Conservation (phyloP, 2,888 invertebrate genomes). For the Galerucella pusilla region DNA sequence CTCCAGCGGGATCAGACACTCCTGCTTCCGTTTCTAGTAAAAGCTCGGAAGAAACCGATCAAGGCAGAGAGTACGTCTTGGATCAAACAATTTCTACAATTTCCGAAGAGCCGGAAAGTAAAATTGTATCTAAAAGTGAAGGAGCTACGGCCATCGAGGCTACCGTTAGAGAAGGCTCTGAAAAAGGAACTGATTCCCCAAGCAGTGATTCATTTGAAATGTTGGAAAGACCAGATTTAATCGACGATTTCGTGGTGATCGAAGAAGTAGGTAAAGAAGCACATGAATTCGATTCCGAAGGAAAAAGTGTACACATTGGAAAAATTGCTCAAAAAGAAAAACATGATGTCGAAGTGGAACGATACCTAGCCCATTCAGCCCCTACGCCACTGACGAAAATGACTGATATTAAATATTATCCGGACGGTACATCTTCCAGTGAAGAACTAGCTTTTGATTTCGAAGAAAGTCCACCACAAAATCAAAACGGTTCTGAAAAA, state of each 20-base stretch:
- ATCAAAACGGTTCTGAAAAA: constrained; percentile 57
- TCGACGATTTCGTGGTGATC: constrained; percentile 88
- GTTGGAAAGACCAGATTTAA: constrained; percentile 86
- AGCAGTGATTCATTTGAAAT: constrained; percentile 89
- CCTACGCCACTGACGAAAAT: constrained; percentile 70
- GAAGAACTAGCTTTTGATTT: constrained; percentile 76
- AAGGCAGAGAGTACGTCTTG: constrained; percentile 73
- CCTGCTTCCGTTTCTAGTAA: constrained; percentile 72
- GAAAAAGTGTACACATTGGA: constrained; percentile 80
- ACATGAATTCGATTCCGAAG: constrained; percentile 83
- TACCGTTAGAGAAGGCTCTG: constrained; percentile 66
- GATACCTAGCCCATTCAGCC: constrained; percentile 76
- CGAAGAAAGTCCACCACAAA: constrained; percentile 73
- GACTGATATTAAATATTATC: constrained; percentile 66
- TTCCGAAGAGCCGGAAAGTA: constrained; percentile 69
- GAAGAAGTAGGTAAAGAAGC: constrained; percentile 91
- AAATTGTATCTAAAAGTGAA: constrained; percentile 65
- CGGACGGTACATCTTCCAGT: constrained; percentile 68
- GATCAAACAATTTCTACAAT: constrained; percentile 70
- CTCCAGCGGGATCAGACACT: constrained; percentile 62
- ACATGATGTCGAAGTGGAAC: constrained; percentile 78
- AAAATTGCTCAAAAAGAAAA: constrained; percentile 66
- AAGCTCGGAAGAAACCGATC: constrained; percentile 74
- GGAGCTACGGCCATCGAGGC: constrained; percentile 72
- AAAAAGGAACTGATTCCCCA: constrained; percentile 73